Evolutionary conservation across 2,113 vertebrate genomes (phyloP).

Genomic region (Suncus etruscus): DNA sequence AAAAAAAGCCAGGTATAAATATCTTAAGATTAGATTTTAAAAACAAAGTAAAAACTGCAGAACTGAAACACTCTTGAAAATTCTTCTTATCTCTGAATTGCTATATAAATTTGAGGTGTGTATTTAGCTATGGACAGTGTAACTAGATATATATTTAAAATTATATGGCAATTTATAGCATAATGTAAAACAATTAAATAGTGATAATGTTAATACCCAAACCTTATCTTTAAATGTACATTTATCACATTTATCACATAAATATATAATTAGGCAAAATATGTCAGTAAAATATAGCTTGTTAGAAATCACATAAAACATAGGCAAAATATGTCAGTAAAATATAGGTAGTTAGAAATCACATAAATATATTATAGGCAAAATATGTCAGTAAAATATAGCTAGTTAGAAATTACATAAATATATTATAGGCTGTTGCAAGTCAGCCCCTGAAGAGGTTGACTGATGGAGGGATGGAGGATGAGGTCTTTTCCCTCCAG

Average conservation of each 20-base stretch:
- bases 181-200: constrained; percentile 15
- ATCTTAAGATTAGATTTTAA: constrained; percentile 22
- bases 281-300: no score
- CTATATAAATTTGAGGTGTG: not conserved
- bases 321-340: not conserved
- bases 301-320: not conserved
- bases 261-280: constrained; percentile 2
- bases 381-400: no score
- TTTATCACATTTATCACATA: not conserved
- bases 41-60: constrained; percentile 15
- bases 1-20: not conserved
- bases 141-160: not conserved
- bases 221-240: not conserved
- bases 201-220: not conserved
- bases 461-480: no score
- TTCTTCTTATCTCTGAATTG: not conserved
- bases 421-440: no score
- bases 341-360: no score
- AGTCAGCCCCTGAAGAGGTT: no score
- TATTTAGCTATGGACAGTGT: not conserved
- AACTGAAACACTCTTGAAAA: constrained; percentile 42
- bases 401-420: no score
- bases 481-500: no score
- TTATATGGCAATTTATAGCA: not conserved
- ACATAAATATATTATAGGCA: no score